phyloP scores from a whole-genome alignment of 2,113 vertebrate genomes.

The Glaucidium brasilianum region DNA sequence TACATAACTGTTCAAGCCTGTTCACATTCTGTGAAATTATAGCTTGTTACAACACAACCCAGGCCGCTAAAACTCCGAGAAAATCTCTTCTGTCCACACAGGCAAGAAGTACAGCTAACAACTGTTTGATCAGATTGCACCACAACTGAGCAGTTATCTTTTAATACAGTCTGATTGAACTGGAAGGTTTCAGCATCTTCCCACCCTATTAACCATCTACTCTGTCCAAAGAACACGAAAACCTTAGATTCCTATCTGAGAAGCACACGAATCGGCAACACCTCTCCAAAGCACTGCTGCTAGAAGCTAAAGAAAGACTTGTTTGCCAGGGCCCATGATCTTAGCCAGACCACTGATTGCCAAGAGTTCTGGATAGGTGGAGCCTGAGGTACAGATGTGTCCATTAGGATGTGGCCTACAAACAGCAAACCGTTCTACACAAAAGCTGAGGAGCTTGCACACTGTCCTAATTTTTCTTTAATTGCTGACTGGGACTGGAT shows the following conservation, averaged over 20 bases:
- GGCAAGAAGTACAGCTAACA: background rate
- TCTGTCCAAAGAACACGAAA: background rate
- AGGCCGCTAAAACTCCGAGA: background rate
- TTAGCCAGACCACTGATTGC: background rate
- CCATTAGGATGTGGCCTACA: background rate
- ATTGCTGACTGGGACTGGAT: background rate
- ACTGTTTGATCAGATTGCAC: background rate
- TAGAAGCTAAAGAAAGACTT: background rate
- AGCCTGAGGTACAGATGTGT: background rate
- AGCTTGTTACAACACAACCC: background rate
- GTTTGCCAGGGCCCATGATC: background rate
- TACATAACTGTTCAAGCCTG: background rate
- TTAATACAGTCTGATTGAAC: background rate
- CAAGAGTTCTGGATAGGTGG: background rate
- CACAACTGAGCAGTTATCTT: background rate
- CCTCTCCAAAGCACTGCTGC: background rate
- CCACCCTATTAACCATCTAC: background rate
- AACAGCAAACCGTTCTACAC: background rate
- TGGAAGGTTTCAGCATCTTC: background rate
- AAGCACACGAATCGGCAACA: background rate
- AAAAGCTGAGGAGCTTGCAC: background rate
- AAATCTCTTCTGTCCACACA: background rate
- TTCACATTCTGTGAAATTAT: background rate
- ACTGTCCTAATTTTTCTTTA: background rate
- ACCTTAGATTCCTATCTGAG: background rate